Conservation (phyloP, 2,113 vertebrate species). For the Colius striatus region DNA sequence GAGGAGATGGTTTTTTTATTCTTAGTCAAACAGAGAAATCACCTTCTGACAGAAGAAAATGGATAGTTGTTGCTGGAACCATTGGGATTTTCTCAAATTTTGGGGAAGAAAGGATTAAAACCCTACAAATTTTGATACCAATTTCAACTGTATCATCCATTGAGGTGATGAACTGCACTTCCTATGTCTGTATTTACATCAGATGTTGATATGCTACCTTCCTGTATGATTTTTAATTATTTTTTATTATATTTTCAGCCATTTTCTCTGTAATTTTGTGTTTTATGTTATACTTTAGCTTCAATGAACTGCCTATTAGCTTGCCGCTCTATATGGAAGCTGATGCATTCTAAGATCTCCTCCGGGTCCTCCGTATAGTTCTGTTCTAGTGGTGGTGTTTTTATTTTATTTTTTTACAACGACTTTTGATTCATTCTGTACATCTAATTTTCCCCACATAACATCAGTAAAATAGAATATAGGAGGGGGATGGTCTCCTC, state of each 20-base stretch:
- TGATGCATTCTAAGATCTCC: slow-evolving; percentile 37
- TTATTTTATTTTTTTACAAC: slow-evolving; percentile 42
- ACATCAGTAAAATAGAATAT: slow-evolving; percentile 67
- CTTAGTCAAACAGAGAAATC: background rate
- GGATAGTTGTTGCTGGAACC: background rate
- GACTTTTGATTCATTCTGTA: slow-evolving; percentile 66
- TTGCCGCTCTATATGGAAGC: slow-evolving; percentile 43
- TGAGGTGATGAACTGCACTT: slow-evolving; percentile 30
- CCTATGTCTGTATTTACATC: slow-evolving; percentile 60
- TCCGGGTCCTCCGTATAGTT: slow-evolving; percentile 37
- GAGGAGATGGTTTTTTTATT: background rate
- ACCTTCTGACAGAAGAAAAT: background rate
- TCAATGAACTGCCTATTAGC: slow-evolving; percentile 67
- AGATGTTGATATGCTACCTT: slow-evolving; percentile 34
- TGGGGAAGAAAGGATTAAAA: background rate
- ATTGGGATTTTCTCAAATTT: background rate
- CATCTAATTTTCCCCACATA: slow-evolving; percentile 73
- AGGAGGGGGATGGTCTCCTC: slow-evolving; percentile 71
- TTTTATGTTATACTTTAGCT: slow-evolving; percentile 54
- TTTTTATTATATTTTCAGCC: slow-evolving; percentile 65
- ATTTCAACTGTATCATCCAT: slow-evolving; percentile 15
- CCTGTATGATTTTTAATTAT: slow-evolving; percentile 59
- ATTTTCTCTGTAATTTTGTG: slow-evolving; percentile 58
- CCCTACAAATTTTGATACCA: background rate
- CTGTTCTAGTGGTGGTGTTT: slow-evolving; percentile 21